Conservation (phyloP, 2,113 vertebrate genomes). For the Nicator chloris region DNA sequence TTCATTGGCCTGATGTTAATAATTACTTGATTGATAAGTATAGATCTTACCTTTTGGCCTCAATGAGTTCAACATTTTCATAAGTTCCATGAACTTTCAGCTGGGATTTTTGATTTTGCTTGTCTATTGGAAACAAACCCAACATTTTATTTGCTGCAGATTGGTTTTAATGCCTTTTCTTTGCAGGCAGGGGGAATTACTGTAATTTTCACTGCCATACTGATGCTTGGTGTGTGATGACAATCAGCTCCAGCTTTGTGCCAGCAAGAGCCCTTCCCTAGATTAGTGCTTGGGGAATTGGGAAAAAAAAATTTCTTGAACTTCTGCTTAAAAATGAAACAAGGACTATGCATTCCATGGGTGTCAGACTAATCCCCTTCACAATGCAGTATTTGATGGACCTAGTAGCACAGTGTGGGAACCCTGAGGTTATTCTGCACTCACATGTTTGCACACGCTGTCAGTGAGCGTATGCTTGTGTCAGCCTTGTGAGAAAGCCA, state of each 20-base stretch:
- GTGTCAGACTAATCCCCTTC: neutral
- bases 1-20: neutral
- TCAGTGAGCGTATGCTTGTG: rapidly evolving
- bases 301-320: neutral
- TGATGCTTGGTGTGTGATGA: neutral
- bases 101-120: neutral
- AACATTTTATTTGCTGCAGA: neutral
- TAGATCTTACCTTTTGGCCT: neutral
- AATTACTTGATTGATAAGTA: neutral
- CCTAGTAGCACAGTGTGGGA: neutral
- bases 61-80: neutral
- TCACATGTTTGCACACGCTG: neutral
- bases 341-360: neutral
- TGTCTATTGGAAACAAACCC: neutral
- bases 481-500: neutral
- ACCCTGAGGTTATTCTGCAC: neutral
- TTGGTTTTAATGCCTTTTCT: neutral
- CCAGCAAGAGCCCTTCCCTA: neutral
- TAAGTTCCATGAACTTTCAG: neutral
- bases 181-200: neutral
- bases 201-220: neutral
- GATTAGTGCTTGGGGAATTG: neutral
- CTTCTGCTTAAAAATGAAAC: neutral
- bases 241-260: neutral
- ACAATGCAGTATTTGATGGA: neutral